Evolutionary conservation across 2,888 invertebrate genomes (phyloP).

Genomic region (Malacosoma neustria): DNA sequence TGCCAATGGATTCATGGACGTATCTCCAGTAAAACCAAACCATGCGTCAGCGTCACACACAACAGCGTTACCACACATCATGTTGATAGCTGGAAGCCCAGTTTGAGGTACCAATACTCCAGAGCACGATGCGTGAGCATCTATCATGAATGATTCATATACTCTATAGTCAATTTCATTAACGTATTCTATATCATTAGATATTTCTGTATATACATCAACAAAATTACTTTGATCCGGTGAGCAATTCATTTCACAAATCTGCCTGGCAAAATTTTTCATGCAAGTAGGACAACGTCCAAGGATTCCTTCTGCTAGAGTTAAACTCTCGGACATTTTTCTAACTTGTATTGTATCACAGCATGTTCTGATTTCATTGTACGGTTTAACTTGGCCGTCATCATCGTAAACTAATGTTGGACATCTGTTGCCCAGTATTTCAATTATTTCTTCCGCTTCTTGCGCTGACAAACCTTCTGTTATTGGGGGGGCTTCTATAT

Average conservation of each 20-base stretch:
- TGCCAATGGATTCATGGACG: conserved; percentile 59
- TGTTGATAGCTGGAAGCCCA: conserved; percentile 82
- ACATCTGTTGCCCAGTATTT: conserved; percentile 73
- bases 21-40: conserved; percentile 79
- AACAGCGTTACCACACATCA: conserved; percentile 84
- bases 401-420: conserved; percentile 70
- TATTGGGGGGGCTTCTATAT: conserved; percentile 28
- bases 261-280: conserved; percentile 82
- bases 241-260: conserved; percentile 89
- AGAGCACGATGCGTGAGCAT: conserved; percentile 85
- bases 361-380: conserved; percentile 69
- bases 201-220: conserved; percentile 24
- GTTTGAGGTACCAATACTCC: conserved; percentile 84
- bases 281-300: conserved; percentile 88
- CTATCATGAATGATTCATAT: conserved; percentile 75
- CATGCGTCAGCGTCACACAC: conserved; percentile 79
- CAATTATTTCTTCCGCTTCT: conserved; percentile 37
- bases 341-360: conserved; percentile 74
- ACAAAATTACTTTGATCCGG: conserved; percentile 77
- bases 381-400: conserved; percentile 33
- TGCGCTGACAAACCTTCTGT: conserved; percentile 32
- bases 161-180: conserved; percentile 67
- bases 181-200: conserved; percentile 44
- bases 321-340: conserved; percentile 68
- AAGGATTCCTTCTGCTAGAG: conserved; percentile 79